A percentile compares a stretch with the other conserved stretches of the same genome.
Evolutionary conservation across 2,888 invertebrate species (phyloP).

Genomic region (Gerosis bhagava): DNA sequence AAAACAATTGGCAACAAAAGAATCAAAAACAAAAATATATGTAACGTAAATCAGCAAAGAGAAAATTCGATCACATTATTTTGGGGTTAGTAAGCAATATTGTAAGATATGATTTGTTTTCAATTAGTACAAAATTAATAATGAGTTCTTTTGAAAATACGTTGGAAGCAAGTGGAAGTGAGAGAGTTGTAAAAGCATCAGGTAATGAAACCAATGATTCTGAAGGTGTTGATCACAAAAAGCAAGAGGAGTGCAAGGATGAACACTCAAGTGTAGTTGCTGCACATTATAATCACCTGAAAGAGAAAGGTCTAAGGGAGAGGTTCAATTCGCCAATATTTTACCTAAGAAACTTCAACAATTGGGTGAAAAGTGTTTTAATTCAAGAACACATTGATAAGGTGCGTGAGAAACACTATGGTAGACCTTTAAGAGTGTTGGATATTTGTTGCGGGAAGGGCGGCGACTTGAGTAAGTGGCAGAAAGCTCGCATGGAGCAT

Average conservation of each 20-base stretch:
- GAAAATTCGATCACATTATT: too few relatives aligned
- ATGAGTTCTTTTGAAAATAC: slow-evolving; percentile 23
- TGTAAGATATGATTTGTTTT: slow-evolving; percentile 4
- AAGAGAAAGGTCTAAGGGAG: slow-evolving; percentile 90
- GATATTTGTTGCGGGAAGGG: slow-evolving; percentile 99
- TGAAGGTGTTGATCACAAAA: slow-evolving; percentile 12
- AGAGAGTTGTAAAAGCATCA: slow-evolving; percentile 5
- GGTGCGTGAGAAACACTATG: slow-evolving; percentile 85
- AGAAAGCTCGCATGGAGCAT: slow-evolving; percentile 90
- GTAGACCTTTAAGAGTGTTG: slow-evolving; percentile 87
- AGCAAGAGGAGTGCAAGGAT: slow-evolving; percentile 25
- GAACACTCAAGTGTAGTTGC: slow-evolving; percentile 88
- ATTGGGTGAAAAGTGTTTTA: slow-evolving; percentile 98
- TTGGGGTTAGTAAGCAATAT: not conserved
- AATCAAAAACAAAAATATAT: not conserved
- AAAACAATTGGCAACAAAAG: not conserved
- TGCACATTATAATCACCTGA: slow-evolving; percentile 95
- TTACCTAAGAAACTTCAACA: slow-evolving; percentile 97
- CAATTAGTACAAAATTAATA: not conserved
- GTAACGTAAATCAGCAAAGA: too few relatives aligned
- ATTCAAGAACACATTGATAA: slow-evolving; percentile 91
- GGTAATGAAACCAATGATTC: slow-evolving; percentile 2
- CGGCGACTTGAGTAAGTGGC: slow-evolving; percentile 98
- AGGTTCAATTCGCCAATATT: slow-evolving; percentile 95
- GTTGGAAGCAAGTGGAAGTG: slow-evolving; percentile 17